Base-by-base conservation (phyloP, 35 echinoderm and acorn worm genomes). In the Antedon bifida region DNA sequence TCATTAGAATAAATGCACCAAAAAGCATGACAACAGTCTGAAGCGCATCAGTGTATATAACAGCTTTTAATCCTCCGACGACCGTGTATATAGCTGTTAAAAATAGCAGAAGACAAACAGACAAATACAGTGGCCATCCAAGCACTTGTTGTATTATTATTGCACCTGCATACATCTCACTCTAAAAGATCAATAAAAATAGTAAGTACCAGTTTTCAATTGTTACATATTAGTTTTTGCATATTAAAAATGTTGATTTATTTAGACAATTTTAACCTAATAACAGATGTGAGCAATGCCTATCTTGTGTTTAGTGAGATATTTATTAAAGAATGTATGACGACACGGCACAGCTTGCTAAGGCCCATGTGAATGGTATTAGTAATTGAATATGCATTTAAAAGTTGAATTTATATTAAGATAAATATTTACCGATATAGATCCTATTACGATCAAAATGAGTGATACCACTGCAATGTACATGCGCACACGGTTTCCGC, bases 31-130 rank as follows among this genome's bases (percentile, higher is more conserved):
- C 87, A 78, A 97, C 31, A 4, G 90, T 84, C 44, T 97, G 94
- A 39, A 97, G 46, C 46, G 94, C 94, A 36, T 97, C 94, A 33
- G 94, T 97, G 34, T 97, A 92, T 21, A 97, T 97, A 26, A 97
- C 94, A 0, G 94, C 94, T 26, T 85, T 97, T 33, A 97, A 74
- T n/a, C 94, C 94, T 30, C 94, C 94, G 36, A 90, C 94, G 46
- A 97, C 80, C 1, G 94, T 97, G 77, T 97, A 97, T 0, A 87
- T 76, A 29, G 82, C 87, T 29, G 90, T 92, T 82, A 92, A 81
- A 0, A 36, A 74, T 26, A 97, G 81, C 28, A 97, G 75, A n/a
- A 92, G 82, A 35, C 81, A 88, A 0, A 91, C 82, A 3, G 90
- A 88, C 21, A 88, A 38, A 46, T 97, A 97, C 0, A 92, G 32